phyloP scores from a whole-genome alignment of 2,113 vertebrate species.

The Antechinus stuartii region DNA sequence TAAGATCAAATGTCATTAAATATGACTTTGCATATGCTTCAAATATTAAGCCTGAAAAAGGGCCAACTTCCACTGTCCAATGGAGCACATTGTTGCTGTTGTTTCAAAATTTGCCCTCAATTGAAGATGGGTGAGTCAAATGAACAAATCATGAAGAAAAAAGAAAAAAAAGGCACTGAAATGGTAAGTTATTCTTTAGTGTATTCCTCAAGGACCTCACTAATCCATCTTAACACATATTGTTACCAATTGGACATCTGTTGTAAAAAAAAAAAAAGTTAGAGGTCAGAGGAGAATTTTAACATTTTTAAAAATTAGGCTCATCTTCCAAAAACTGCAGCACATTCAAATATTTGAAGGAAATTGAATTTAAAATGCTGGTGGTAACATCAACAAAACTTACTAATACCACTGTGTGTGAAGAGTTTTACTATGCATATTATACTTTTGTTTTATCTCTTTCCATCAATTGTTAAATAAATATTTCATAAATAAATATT shows the following conservation, averaged over 20 bases:
- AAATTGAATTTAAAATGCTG: background rate
- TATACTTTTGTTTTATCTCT: conserved; percentile 15
- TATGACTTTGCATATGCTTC: background rate
- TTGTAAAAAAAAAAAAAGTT: background rate
- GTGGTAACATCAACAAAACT: conserved; percentile 14
- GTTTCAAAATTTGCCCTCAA: conserved; percentile 13
- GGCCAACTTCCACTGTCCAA: background rate
- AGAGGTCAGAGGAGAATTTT: conserved; percentile 4
- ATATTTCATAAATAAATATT: too few species aligned
- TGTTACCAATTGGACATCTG: background rate
- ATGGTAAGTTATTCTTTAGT: conserved; percentile 14
- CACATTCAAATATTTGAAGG: background rate
- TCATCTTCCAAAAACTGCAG: background rate
- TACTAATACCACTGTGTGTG: background rate
- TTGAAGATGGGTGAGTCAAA: background rate
- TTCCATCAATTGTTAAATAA: conserved; percentile 22
- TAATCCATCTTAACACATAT: background rate
- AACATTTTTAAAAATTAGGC: background rate
- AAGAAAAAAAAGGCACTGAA: background rate
- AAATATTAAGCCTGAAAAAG: background rate
- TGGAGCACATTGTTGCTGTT: background rate
- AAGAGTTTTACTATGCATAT: background rate
- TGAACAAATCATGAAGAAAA: background rate
- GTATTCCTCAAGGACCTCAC: conserved; percentile 36
- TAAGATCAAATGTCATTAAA: background rate